Evolutionary conservation across 2,888 invertebrate genomes (phyloP), one percentile per base, ranked within the genome.

Genomic region (Philopedon plagiatum): DNA sequence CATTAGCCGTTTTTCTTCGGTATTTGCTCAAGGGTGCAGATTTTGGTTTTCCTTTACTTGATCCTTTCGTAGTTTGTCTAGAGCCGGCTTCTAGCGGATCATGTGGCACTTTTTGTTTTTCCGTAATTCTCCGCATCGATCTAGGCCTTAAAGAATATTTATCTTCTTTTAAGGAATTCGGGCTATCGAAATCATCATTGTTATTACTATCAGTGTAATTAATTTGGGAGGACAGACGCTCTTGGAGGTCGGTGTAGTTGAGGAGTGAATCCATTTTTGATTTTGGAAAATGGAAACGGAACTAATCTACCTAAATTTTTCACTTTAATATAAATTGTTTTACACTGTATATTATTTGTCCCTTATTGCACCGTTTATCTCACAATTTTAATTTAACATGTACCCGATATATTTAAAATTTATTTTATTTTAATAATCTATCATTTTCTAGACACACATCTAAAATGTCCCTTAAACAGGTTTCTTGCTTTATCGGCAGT

Each of bases 1-100:
- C 95, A 86, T 96, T 97, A 11, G 96, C 96, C 0, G 95, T 95
- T 87, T 94, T 94, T 79, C 96, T 89, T 23, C 96, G 88, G 86
- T 96, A 96, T 85, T 96, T 96, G 87, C 95, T 95, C 78, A 96
- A 88, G 11, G 93, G 92, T 66, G 92, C 91, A 23, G 92, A 89
- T 82, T 91, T 88, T 78, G 91, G 88, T 81, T 91, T 91, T 74
- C 89, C 85, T 76, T 86, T 86, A 67, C 79, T 76, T n/a, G 76
- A 70, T 73, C 23, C 32, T 19, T 57, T 68, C 23, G 54, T 11
- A 67, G 78, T 78, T 15, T 39, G 60, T 21, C 37, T 54, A 13
- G 60, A 41, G 21, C 18, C 18, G 13, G 34, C 21, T 4, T 51
- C 39, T 37, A 39, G 8, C 2, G 21, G 29, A 5, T 63, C 71